These are phyloP conservation scores for Scaptomyza pallida DNA, from an alignment of 1,140 invertebrate genomes.

Conservation along the genomic window DNA sequence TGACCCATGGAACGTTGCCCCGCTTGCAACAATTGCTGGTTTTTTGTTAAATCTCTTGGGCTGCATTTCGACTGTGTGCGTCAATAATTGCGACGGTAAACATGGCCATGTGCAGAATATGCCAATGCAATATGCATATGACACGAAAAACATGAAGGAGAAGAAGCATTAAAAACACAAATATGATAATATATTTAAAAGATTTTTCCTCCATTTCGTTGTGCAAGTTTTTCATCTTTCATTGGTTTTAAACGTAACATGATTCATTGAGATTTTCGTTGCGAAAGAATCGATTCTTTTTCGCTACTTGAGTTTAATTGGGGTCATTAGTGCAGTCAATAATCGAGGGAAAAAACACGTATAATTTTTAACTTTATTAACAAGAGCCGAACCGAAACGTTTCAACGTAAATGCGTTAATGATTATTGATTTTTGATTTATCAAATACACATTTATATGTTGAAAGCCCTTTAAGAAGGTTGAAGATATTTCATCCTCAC, in stretches of 20 bases:
- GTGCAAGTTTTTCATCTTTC: too few species aligned
- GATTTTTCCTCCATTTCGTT: not conserved
- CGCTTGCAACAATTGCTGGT: conserved; percentile 18
- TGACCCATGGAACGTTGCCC: conserved; percentile 52
- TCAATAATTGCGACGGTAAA: conserved; percentile 73
- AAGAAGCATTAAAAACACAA: conserved; percentile 34
- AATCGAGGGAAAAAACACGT: not conserved
- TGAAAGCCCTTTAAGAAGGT: too few species aligned
- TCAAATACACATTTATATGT: too few species aligned
- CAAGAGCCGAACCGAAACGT: not conserved
- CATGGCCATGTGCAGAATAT: conserved; percentile 22
- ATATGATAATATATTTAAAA: conserved; percentile 44
- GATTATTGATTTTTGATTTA: too few species aligned
- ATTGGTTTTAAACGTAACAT: not conserved
- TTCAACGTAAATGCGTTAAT: not conserved
- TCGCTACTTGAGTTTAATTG: not conserved
- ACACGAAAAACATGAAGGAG: conserved; percentile 19
- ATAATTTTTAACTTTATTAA: not conserved
- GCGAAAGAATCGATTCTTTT: not conserved
- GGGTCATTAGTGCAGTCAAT: not conserved
- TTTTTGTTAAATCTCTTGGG: conserved; percentile 59
- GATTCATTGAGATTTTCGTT: conserved; percentile 2
- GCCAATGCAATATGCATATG: conserved; percentile 32
- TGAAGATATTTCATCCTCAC: conserved; percentile 1
- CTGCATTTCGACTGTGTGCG: conserved; percentile 63